A percentile compares a stretch with the other conserved stretches of the same genome.
Conservation (phyloP, 2,888 invertebrate genomes). For the Dione vanillae region DNA sequence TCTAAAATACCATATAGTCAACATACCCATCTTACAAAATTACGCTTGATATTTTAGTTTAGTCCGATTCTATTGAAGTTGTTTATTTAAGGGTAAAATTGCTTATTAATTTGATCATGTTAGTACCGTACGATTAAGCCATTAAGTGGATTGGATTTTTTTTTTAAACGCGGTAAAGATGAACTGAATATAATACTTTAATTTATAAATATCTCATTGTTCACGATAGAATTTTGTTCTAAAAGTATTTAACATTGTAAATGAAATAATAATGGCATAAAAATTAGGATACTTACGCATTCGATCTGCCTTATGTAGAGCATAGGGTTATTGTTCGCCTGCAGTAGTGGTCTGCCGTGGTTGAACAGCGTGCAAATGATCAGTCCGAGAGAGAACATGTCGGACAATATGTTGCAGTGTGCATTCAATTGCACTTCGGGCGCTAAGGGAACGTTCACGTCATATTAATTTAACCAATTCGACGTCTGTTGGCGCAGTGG, state of each 20-base stretch:
- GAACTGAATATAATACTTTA: too few species aligned
- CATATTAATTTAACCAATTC: conserved; percentile 7
- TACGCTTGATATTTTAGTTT: neutral
- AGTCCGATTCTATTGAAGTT: neutral
- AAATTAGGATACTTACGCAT: conserved; percentile 86
- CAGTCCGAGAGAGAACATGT: conserved; percentile 98
- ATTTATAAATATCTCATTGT: too few species aligned
- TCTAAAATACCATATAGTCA: too few species aligned
- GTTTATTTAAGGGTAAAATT: neutral
- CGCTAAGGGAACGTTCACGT: conserved; percentile 82
- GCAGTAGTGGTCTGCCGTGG: conserved; percentile 93
- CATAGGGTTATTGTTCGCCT: conserved; percentile 94
- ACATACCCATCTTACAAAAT: neutral
- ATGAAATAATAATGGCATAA: neutral
- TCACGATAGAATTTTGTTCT: too few species aligned
- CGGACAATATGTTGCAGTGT: conserved; percentile 93
- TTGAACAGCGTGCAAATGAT: conserved; percentile 97
- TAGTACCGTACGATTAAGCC: neutral
- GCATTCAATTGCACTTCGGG: conserved; percentile 96
- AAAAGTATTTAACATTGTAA: neutral
- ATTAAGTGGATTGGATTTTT: neutral
- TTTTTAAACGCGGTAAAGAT: too few species aligned
- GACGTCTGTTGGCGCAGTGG: neutral
- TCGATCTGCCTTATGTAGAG: conserved; percentile 96
- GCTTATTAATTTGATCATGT: neutral